Base-by-base conservation (phyloP, 2,797 vertebrate species). In the Microctenopoma stevenorrisi region DNA sequence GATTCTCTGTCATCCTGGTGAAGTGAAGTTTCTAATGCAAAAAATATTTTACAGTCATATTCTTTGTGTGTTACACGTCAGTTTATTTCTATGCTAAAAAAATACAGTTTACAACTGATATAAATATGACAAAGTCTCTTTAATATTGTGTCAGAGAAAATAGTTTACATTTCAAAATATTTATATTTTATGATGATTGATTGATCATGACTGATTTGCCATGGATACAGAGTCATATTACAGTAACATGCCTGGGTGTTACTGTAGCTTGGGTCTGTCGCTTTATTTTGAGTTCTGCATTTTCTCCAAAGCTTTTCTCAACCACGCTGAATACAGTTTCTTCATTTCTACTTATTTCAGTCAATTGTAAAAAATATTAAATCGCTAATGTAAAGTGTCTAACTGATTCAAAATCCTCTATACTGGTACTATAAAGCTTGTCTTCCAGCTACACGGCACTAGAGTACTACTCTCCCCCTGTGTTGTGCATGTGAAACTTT, bases 171-270 rank as follows among this genome's bases (percentile, higher is more conserved):
- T 62, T 56, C 16, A 52, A 69, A 26, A 44, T 13, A 40, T 62
- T 47, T 58, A 62, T 4, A 15, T 38, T 11, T 38, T 11, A 47
- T 52, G 22, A 22, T 22, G 2, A 22, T 22, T 22, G 22, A 22
- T 22, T 22, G 22, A 22, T 22, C 22, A 22, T 22, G 22, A 30
- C 0, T 60, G 10, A 53, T 53, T 43, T 49, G 11, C 54, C 52
- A 46, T 60, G n/a, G 22, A 46, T 9, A 48, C 40, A 77, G 54
- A 75, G 68, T 66, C 26, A 76, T 70, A 37, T 63, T 62, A 79
- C 63, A 75, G 43, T 57, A 37, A 25, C 33, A 63, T 28, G 35
- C 68, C 68, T 18, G 18, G 18, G 18, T 18, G 18, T 18, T 18
- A 18, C 18, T 18, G 18, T 56, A 55, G 43, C 47, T 72, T 18